Conservation (phyloP, 1,140 invertebrate species). For the Ptiloglossa arizonensis region DNA sequence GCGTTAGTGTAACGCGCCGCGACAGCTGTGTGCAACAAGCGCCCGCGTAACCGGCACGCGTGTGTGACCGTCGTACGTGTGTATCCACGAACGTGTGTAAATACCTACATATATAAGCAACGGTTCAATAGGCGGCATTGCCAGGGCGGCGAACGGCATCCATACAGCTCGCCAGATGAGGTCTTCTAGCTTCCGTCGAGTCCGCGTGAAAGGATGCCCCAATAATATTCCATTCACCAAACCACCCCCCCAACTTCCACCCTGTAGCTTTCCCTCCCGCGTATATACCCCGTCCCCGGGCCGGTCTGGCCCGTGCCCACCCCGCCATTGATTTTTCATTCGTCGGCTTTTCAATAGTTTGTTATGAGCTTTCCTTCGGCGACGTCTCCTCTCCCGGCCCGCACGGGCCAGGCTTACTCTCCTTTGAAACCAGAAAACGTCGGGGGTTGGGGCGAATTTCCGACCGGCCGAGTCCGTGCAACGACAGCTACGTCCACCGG, state of each 20-base stretch:
- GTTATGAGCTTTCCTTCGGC: slow-evolving; percentile 79
- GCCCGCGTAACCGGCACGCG: slow-evolving; percentile 19
- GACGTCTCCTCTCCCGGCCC: slow-evolving; percentile 68
- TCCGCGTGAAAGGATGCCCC: slow-evolving; percentile 82
- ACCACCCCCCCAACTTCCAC: slow-evolving; percentile 62
- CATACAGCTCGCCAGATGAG: slow-evolving; percentile 80
- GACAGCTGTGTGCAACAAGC: slow-evolving; percentile 45
- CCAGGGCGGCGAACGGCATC: slow-evolving; percentile 77
- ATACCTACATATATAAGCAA: slow-evolving; percentile 65
- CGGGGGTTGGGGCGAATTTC: slow-evolving; percentile 33
- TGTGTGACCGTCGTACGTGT: slow-evolving; percentile 24
- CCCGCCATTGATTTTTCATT: slow-evolving; percentile 80
- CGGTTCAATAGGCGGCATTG: slow-evolving; percentile 81
- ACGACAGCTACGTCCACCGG: neutral
- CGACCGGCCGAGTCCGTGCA: slow-evolving; percentile 10
- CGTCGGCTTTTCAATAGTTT: slow-evolving; percentile 80
- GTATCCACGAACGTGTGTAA: slow-evolving; percentile 50
- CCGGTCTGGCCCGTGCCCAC: slow-evolving; percentile 69
- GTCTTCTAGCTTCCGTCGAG: slow-evolving; percentile 82
- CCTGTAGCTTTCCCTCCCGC: slow-evolving; percentile 56
- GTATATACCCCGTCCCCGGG: slow-evolving; percentile 56
- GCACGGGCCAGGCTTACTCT: slow-evolving; percentile 26
- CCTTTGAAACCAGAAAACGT: slow-evolving; percentile 52
- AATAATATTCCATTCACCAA: slow-evolving; percentile 82
- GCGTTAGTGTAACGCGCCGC: slow-evolving; percentile 36